Percentiles rank a stretch among this genome's conserved stretches.
phyloP scores from a whole-genome alignment of 2,888 invertebrate species.

The Opisthograptis luteolata region DNA sequence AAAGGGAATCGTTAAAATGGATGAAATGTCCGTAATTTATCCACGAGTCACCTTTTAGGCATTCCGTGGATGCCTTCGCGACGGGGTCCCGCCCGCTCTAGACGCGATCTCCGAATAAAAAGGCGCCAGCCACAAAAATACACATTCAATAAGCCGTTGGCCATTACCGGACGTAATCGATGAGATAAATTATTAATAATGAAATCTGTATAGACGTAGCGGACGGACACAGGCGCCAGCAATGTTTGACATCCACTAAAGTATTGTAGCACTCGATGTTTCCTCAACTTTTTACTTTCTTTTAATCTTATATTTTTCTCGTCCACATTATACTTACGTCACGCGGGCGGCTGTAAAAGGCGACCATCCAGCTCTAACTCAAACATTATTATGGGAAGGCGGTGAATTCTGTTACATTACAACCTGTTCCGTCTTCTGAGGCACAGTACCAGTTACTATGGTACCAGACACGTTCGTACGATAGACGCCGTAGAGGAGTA shows the following conservation, averaged over 20 bases:
- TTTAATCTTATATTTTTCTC: neutral
- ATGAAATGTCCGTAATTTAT: constrained; percentile 84
- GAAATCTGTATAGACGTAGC: constrained; percentile 61
- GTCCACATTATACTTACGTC: no score
- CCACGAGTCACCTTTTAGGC: constrained; percentile 83
- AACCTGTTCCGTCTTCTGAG: no score
- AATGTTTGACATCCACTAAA: constrained; percentile 44
- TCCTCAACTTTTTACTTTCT: neutral
- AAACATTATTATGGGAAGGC: no score
- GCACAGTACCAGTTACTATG: no score
- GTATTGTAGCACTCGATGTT: constrained; percentile 2
- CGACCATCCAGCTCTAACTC: no score
- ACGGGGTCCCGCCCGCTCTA: constrained; percentile 77
- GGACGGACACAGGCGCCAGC: constrained; percentile 44
- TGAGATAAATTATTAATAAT: constrained; percentile 82
- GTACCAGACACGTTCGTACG: no score
- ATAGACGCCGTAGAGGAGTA: no score
- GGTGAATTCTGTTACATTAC: no score
- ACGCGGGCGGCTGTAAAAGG: no score
- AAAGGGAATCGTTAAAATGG: constrained; percentile 84
- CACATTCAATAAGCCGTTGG: constrained; percentile 81
- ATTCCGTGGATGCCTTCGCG: constrained; percentile 81
- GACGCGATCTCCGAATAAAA: constrained; percentile 80
- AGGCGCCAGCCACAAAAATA: constrained; percentile 84
- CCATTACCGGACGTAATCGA: constrained; percentile 81